phyloP scores from a whole-genome alignment of 2,113 vertebrate genomes.

The Notarius lentiginosus region DNA sequence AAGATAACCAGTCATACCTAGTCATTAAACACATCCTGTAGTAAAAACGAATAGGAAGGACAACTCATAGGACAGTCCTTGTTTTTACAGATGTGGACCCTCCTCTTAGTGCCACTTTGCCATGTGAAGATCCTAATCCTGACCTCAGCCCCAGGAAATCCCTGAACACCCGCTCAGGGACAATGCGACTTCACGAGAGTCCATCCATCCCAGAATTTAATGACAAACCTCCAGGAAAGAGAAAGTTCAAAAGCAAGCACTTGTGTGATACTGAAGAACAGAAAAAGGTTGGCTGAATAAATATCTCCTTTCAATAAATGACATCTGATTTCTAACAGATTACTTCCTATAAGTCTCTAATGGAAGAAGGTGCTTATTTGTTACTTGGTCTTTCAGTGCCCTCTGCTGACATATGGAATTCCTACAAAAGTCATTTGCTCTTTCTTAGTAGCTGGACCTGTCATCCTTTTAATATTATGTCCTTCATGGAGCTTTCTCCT shows the following conservation, averaged over 20 bases:
- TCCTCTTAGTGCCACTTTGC: slow-evolving; percentile 56
- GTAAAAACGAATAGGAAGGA: background rate
- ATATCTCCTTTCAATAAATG: background rate
- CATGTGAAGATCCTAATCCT: slow-evolving; percentile 53
- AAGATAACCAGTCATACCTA: background rate
- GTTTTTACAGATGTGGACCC: slow-evolving; percentile 65
- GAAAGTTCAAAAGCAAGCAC: slow-evolving; percentile 98
- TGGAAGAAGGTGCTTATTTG: background rate
- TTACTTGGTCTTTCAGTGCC: slow-evolving; percentile 65
- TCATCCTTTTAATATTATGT: slow-evolving; percentile 35
- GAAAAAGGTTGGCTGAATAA: slow-evolving; percentile 75
- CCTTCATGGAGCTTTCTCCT: slow-evolving; percentile 37
- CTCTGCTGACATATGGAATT: slow-evolving; percentile 64
- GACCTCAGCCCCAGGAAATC: slow-evolving; percentile 62
- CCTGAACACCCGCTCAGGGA: slow-evolving; percentile 71
- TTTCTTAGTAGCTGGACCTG: slow-evolving; percentile 37
- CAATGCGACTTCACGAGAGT: slow-evolving; percentile 66
- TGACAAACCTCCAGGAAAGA: slow-evolving; percentile 95
- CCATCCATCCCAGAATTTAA: slow-evolving; percentile 73
- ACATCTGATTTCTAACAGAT: background rate
- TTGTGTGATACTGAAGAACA: slow-evolving; percentile 80
- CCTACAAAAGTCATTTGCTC: slow-evolving; percentile 34
- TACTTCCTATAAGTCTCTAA: background rate
- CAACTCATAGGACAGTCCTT: slow-evolving; percentile 20
- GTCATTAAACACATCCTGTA: background rate